A percentile compares a stretch with the other conserved stretches of the same genome.
Conservation (phyloP, 2,797 vertebrate genomes). For the Fratercula arctica region DNA sequence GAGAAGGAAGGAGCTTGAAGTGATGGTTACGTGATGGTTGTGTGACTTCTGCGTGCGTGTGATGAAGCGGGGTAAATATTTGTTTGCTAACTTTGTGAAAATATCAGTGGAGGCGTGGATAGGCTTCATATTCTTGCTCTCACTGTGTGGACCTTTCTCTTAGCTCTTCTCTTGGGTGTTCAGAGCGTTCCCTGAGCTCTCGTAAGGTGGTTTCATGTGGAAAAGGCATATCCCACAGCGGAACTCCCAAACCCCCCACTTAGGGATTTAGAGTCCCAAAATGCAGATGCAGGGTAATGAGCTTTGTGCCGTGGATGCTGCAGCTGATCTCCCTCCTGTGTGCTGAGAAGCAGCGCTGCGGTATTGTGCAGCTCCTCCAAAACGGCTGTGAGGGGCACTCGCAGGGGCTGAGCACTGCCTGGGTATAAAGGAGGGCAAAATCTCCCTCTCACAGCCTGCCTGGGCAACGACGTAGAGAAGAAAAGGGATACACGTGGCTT, state of each 20-base stretch:
- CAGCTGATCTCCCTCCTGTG: background rate
- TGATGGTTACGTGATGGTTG: background rate
- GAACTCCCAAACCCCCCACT: background rate
- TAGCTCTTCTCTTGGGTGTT: background rate
- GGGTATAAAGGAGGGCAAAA: background rate
- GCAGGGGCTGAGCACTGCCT: background rate
- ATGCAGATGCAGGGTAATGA: background rate
- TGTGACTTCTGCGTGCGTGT: background rate
- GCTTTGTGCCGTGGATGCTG: background rate
- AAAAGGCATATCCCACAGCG: background rate
- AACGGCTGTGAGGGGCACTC: background rate
- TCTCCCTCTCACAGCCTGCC: background rate
- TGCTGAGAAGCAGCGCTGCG: background rate
- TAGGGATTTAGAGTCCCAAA: background rate
- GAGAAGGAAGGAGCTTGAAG: background rate
- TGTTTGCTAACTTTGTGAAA: background rate
- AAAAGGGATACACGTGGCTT: background rate
- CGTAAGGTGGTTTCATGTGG: accelerated
- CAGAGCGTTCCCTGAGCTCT: background rate
- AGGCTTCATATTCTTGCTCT: background rate
- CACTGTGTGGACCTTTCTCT: background rate
- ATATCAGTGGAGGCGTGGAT: too few species aligned
- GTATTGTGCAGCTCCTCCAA: background rate
- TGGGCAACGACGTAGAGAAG: background rate
- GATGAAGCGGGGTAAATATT: background rate